Base-by-base conservation (phyloP, 2,113 vertebrate genomes). In the Solea senegalensis region DNA sequence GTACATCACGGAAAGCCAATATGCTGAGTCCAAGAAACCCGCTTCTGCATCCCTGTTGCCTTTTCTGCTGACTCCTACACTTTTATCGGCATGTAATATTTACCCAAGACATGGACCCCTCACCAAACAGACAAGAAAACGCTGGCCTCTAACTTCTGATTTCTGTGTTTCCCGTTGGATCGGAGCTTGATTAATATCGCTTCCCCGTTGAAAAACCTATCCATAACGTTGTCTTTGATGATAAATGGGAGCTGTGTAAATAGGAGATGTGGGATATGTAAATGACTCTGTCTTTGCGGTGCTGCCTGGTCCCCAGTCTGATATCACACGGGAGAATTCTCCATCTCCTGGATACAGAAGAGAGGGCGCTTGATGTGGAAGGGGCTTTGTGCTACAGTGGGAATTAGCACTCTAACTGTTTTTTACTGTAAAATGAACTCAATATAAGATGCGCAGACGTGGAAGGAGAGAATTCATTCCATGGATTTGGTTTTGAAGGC, bases 231-330 rank as follows among this genome's bases (percentile, higher is more conserved):
- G 82, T 89, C 87, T 84, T 78, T 87, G 79, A 89, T 87, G 89
- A 91, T 91, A 89, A 90, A 92, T 92, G 87, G 68, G 70, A 65
- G 66, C 74, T 10, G 16, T 85, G 88, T 89, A 90, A 90, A 91
- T 85, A 90, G 58, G 73, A 87, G 65, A 87, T 82, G 71, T 85
- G 84, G 82, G 86, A 86, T 87, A 92, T 91, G 90, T 74, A 89
- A 90, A 92, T 90, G 14, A 82, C 44, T 77, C 2, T 76, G 69
- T 86, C 73, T 85, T 83, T 80, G 69, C 66, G 74, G 74, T 58
- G 79, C 54, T 57, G 65, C 80, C 68, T 28, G 68, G 72, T 84
- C 88, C 80, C 79, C 34, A 82, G 76, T 74, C 54, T 55, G 76
- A 80, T 84, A 80, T 84, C 80, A 79, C 84, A 78, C 73, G 78